A percentile compares a stretch with the other conserved stretches of the same genome.
phyloP scores from a whole-genome alignment of 2,113 vertebrate species.

The Polyodon spathula region DNA sequence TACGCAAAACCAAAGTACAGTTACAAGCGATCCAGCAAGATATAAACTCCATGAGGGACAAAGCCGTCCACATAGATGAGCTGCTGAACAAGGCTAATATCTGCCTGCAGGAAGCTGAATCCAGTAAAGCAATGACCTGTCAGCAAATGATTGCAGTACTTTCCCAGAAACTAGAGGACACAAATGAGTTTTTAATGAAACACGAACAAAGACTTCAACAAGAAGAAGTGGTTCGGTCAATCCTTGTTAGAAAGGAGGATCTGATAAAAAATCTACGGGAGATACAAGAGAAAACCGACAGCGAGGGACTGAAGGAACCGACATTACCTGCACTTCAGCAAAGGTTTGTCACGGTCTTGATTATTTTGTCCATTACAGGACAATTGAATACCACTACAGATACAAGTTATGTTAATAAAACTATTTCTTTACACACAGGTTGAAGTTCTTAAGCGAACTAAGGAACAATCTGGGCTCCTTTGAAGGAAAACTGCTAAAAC shows the following conservation, averaged over 20 bases:
- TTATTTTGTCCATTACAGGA: too few species aligned
- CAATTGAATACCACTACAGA: too few species aligned
- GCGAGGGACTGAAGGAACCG: conserved; percentile 72
- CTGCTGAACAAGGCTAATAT: conserved; percentile 56
- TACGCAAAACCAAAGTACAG: conserved; percentile 37
- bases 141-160: conserved; percentile 59
- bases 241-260: conserved; percentile 52
- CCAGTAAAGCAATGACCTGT: conserved; percentile 51
- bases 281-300: conserved; percentile 52
- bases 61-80: conserved; percentile 68
- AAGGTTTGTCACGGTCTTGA: too few species aligned
- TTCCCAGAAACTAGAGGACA: conserved; percentile 37
- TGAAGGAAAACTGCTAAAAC: conserved; percentile 59
- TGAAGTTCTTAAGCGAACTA: too few species aligned
- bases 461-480: too few species aligned
- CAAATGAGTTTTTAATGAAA: conserved; percentile 12
- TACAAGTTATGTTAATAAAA: too few species aligned
- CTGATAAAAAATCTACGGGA: conserved; percentile 66
- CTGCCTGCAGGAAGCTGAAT: conserved; percentile 46
- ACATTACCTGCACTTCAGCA: conserved; percentile 78
- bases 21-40: conserved; percentile 45
- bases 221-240: conserved; percentile 40
- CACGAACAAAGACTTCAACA: conserved; percentile 42
- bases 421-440: too few species aligned
- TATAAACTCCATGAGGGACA: conserved; percentile 53